Percentiles rank a stretch among this genome's conserved stretches.
phyloP scores from a whole-genome alignment of 1,140 invertebrate genomes.

The Hyposmocoma kahamanoa region DNA sequence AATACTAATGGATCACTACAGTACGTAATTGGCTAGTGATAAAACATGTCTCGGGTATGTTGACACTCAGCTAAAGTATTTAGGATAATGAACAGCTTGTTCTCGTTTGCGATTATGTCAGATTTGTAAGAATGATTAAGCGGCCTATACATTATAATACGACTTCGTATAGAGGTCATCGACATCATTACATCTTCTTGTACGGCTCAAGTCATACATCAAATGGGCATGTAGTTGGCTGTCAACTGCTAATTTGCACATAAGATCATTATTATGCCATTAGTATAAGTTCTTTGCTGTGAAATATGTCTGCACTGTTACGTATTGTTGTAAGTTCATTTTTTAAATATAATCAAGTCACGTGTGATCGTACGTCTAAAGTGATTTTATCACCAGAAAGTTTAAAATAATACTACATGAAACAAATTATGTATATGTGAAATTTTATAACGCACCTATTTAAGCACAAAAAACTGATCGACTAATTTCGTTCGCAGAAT shows the following conservation, averaged over 20 bases:
- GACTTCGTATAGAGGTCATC: not conserved
- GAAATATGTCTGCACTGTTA: no score
- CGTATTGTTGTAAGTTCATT: no score
- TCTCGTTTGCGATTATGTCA: conserved; percentile 16
- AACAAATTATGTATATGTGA: no score
- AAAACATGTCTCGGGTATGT: not conserved
- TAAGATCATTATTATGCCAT: conserved; percentile 19
- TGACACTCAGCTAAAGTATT: conserved; percentile 12
- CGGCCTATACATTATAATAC: not conserved
- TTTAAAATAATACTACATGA: no score
- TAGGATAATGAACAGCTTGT: conserved; percentile 12
- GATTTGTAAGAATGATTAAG: conserved; percentile 9
- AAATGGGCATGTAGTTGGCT: conserved; percentile 1
- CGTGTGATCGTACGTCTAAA: no score
- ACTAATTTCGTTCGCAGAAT: no score
- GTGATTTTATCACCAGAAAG: no score
- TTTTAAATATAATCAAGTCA: no score
- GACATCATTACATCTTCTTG: not conserved
- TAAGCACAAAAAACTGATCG: no score
- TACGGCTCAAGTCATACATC: not conserved
- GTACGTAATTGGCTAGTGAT: no score
- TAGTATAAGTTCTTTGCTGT: conserved; percentile 2
- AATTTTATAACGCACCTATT: no score
- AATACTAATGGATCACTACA: no score
- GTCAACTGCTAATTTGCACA: conserved; percentile 21